These are phyloP conservation scores for Tarsius wallacei DNA, from an alignment of 2,797 vertebrate species.

Conservation along the genomic window DNA sequence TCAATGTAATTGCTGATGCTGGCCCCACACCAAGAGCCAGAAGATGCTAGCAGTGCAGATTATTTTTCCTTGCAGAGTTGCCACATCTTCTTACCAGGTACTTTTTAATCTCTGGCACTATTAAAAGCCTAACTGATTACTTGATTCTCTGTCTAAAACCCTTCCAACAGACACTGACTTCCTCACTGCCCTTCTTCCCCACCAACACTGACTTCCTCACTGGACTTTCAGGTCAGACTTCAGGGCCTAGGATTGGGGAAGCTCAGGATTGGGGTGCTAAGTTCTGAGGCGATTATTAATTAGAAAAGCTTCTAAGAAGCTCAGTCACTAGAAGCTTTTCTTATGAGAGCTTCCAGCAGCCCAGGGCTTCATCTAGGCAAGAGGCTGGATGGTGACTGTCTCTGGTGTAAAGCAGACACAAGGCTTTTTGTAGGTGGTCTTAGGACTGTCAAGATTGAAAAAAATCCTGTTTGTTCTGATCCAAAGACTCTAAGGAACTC, in stretches of 20 bases:
- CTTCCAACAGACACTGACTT: not conserved
- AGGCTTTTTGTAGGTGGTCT: not conserved
- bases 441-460: not conserved
- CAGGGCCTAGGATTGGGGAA: not conserved
- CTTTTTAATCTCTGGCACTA: not conserved
- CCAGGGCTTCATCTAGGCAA: not conserved
- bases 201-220: not conserved
- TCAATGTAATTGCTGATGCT: not conserved
- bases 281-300: not conserved
- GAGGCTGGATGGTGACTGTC: not conserved
- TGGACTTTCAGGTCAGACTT: not conserved
- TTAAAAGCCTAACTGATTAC: not conserved
- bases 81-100: not conserved
- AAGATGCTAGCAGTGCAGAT: not conserved
- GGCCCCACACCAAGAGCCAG: not conserved
- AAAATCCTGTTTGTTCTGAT: not conserved
- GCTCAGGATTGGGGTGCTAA: not conserved
- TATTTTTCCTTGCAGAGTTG: not conserved
- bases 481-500: not conserved
- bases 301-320: not conserved
- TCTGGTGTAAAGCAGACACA: not conserved
- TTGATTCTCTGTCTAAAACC: not conserved
- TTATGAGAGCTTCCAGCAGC: not conserved
- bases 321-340: not conserved
- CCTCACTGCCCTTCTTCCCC: not conserved